A percentile compares a stretch with the other conserved stretches of the same genome.
Conservation (phyloP, 2,113 vertebrate species). For the Saiga tatarica region DNA sequence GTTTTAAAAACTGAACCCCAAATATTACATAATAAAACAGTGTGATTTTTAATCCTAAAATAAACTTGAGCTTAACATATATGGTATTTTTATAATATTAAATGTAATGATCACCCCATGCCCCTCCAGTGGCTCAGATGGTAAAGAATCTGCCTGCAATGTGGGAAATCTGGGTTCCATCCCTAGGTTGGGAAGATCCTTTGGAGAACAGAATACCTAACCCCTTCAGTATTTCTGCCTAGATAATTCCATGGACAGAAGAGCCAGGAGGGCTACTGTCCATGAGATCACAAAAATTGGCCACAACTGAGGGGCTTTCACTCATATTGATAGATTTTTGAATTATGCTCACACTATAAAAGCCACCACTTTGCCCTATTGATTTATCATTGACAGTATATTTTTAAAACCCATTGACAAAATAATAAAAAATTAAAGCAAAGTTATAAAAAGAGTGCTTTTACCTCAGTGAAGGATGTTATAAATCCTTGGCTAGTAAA, state of each 20-base stretch:
- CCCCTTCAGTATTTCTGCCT: background rate
- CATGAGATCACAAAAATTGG: background rate
- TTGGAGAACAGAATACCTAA: background rate
- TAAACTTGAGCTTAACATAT: background rate
- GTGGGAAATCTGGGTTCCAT: background rate
- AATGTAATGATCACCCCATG: fast-evolving
- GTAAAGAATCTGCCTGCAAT: fast-evolving
- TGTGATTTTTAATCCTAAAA: background rate
- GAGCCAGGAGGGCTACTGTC: background rate
- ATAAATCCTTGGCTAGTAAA: background rate
- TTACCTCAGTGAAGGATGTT: background rate
- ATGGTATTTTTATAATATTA: background rate
- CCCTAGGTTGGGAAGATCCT: background rate
- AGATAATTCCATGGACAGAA: background rate
- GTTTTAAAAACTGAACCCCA: background rate
- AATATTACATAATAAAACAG: background rate
- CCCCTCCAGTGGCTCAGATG: background rate
- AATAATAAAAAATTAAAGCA: background rate
- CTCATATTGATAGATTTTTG: background rate
- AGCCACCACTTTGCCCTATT: background rate
- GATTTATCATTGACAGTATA: background rate
- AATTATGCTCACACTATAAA: background rate
- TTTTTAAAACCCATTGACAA: background rate
- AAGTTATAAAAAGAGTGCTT: background rate
- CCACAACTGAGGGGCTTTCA: fast-evolving